phyloP scores from a whole-genome alignment of 1,140 invertebrate genomes.

The Procambarus virginalis region DNA sequence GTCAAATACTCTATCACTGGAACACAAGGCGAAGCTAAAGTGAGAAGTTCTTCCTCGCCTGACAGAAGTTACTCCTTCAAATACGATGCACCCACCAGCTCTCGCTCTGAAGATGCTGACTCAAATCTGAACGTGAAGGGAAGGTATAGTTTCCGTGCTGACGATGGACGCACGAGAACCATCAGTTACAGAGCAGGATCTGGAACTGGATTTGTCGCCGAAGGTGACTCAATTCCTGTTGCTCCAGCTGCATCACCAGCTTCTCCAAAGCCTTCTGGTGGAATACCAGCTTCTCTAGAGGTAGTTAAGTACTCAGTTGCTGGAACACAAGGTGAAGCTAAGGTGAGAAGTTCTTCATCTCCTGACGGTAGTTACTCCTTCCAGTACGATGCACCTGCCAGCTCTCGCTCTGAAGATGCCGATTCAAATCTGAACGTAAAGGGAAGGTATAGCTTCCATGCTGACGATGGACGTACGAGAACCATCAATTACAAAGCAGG shows the following conservation, averaged over 20 bases:
- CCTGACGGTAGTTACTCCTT: slow-evolving; percentile 60
- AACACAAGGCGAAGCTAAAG: no score
- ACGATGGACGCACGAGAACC: no score
- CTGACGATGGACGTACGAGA: slow-evolving; percentile 39
- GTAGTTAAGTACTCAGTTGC: slow-evolving; percentile 4
- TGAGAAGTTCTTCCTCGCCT: no score
- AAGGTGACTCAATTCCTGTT: no score
- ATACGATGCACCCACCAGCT: no score
- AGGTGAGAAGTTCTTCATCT: not conserved
- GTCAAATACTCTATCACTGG: no score
- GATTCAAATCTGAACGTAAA: slow-evolving; percentile 71
- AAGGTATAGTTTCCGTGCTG: no score
- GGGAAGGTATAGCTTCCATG: slow-evolving; percentile 73
- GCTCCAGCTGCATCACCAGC: not conserved
- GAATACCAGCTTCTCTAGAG: not conserved
- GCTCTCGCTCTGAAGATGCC: slow-evolving; percentile 64
- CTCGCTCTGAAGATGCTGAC: no score
- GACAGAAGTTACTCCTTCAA: no score
- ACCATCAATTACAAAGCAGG: slow-evolving; percentile 12
- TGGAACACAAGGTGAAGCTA: slow-evolving; percentile 16
- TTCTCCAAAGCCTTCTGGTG: not conserved
- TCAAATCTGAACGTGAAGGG: no score
- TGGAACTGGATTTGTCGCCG: no score
- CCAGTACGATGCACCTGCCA: slow-evolving; percentile 64
- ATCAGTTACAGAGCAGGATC: no score